Conservation (phyloP, 2,888 invertebrate species). For the Lycia hirtaria region DNA sequence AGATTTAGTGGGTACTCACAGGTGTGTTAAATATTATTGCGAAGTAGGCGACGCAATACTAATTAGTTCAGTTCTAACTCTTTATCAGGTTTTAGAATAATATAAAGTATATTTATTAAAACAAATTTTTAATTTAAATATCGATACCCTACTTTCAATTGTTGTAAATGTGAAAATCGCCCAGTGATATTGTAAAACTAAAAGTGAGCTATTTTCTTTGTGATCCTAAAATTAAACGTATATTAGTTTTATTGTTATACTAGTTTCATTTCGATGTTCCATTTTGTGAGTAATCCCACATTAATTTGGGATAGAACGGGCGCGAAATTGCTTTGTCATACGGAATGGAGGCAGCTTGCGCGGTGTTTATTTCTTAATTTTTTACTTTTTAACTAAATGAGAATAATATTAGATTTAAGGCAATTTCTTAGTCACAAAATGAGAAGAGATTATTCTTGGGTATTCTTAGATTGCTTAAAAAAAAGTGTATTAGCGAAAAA, state of each 20-base stretch:
- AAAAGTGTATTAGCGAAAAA: not conserved
- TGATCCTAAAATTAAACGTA: conserved; percentile 82
- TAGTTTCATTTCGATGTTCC: conserved; percentile 57
- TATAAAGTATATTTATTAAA: conserved; percentile 34
- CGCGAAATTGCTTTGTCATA: conserved; percentile 20
- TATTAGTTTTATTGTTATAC: conserved; percentile 64
- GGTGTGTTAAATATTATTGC: conserved; percentile 35
- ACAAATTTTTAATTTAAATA: conserved; percentile 19
- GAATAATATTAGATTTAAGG: conserved; percentile 13
- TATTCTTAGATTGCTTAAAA: not conserved
- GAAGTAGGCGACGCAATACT: conserved; percentile 41
- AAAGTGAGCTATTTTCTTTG: conserved; percentile 62
- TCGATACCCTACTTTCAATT: conserved; percentile 16
- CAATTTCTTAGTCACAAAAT: conserved; percentile 20
- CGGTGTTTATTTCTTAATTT: conserved; percentile 21
- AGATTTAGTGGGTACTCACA: conserved; percentile 30
- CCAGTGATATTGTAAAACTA: conserved; percentile 58
- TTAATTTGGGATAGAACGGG: conserved; percentile 21
- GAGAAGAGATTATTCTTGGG: conserved; percentile 3
- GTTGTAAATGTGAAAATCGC: conserved; percentile 26
- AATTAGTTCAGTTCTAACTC: conserved; percentile 35
- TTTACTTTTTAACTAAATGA: conserved; percentile 13
- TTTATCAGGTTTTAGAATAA: conserved; percentile 19
- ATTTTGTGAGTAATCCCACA: conserved; percentile 18
- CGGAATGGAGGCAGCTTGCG: conserved; percentile 17